These are phyloP conservation scores for Sogatella furcifera DNA, from an alignment of 1,140 invertebrate genomes.

Conservation along the genomic window DNA sequence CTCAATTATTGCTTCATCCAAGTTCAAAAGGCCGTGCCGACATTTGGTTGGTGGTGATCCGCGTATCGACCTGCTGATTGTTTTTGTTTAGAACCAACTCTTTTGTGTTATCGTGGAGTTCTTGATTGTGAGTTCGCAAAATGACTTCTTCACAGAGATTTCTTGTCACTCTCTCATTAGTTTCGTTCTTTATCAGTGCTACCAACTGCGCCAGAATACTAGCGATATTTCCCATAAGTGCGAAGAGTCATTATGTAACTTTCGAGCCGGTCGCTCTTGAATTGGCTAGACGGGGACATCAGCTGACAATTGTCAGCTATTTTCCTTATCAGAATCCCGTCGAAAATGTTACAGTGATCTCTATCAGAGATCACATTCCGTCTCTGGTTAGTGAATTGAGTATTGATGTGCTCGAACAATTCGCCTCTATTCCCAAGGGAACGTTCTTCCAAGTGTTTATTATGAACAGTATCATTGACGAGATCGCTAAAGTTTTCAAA, in stretches of 20 bases:
- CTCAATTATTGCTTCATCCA: too few species aligned
- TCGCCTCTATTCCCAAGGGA: not conserved
- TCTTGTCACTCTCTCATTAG: too few species aligned
- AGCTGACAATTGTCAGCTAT: conserved; percentile 26
- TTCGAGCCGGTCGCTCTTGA: conserved; percentile 27
- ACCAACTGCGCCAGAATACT: conserved; percentile 22
- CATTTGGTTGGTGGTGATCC: too few species aligned
- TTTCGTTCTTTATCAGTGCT: too few species aligned
- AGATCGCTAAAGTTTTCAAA: not conserved
- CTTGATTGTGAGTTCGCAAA: too few species aligned
- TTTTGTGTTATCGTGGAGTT: too few species aligned
- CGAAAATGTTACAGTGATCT: conserved; percentile 13
- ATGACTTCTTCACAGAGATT: too few species aligned
- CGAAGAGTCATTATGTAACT: conserved; percentile 29
- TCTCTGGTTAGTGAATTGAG: not conserved
- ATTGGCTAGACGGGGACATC: conserved; percentile 28
- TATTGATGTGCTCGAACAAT: not conserved
- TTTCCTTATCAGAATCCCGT: conserved; percentile 26
- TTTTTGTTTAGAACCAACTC: too few species aligned
- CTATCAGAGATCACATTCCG: not conserved
- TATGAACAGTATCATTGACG: not conserved
- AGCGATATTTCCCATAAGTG: conserved; percentile 23
- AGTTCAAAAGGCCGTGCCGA: too few species aligned
- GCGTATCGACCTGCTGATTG: too few species aligned
- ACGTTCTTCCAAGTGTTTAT: not conserved